These are phyloP conservation scores for Netelia melanura DNA, from an alignment of 2,888 invertebrate genomes.

Conservation along the genomic window DNA sequence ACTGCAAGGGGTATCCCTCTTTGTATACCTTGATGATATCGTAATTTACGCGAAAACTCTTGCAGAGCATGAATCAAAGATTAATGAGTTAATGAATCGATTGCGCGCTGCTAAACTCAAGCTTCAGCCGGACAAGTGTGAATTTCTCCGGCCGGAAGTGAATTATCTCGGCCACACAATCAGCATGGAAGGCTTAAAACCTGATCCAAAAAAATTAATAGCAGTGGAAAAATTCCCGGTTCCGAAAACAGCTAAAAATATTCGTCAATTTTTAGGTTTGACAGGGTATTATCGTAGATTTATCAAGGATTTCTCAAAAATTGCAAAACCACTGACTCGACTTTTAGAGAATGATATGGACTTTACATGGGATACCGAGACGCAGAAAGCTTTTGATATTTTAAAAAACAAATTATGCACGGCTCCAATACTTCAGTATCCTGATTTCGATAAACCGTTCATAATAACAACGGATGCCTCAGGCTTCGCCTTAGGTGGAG, in stretches of 20 bases:
- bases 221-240: slow-evolving; percentile 55
- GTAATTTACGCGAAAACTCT: slow-evolving; percentile 45
- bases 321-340: slow-evolving; percentile 51
- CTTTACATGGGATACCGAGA: slow-evolving; percentile 48
- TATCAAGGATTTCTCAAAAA: slow-evolving; percentile 49
- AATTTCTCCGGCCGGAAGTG: slow-evolving; percentile 57
- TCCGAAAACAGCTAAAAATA: slow-evolving; percentile 49
- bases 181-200: slow-evolving; percentile 51
- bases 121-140: slow-evolving; percentile 58
- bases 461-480: neutral
- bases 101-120: slow-evolving; percentile 39
- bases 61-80: slow-evolving; percentile 49
- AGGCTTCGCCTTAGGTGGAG: slow-evolving; percentile 39
- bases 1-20: slow-evolving; percentile 41
- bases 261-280: slow-evolving; percentile 60
- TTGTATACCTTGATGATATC: slow-evolving; percentile 56
- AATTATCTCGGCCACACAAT: slow-evolving; percentile 63
- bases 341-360: slow-evolving; percentile 49
- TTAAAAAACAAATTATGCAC: slow-evolving; percentile 58
- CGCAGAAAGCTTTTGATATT: slow-evolving; percentile 42
- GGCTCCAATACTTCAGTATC: slow-evolving; percentile 18
- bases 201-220: slow-evolving; percentile 55
- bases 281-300: slow-evolving; percentile 65
- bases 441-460: too few relatives aligned
- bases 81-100: slow-evolving; percentile 50